Evolutionary conservation across 2,797 vertebrate species (phyloP), one percentile per base, ranked within the genome.

Genomic region (Buphagus erythrorhynchus): DNA sequence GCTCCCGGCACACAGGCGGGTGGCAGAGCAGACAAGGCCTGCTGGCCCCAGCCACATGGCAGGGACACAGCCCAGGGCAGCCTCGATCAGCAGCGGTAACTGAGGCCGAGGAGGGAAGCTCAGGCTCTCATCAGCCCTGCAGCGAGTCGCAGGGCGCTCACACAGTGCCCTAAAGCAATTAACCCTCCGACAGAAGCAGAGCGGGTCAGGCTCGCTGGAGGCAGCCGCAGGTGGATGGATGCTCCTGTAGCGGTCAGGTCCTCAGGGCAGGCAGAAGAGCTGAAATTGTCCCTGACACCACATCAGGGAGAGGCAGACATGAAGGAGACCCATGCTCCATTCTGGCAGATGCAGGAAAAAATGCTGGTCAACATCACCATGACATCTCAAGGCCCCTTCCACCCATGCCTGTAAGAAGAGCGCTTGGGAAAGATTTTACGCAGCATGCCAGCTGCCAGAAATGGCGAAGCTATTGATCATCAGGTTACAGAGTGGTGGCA

Each of bases 401-500:
- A 81, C 26, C 62, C 77, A 71, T 49, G 22, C 45, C 2, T 90
- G 82, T 86, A 79, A 95, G 89, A 81, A 49, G 63, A 95, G 69
- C 3, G 3, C 71, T 88, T 93, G 88, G 93, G 94, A 93, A 95
- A 84, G 73, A 95, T 63, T 93, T 94, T 86, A 43, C 6, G 17
- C 33, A 11, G 82, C 63, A 16, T 2, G 1, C 55, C 93, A 96
- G 95, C 94, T 96, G 91, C 89, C 94, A 95, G 94, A 62, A 93
- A 92, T 78, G 91, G 85, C 0, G 3, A 95, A 84, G 82, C 83
- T 76, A 93, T 96, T 95, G 94, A 96, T 97, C 93, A 91, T 94
- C 91, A 57, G 93, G 89, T 96, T 96, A 95, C 96, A 92, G 85
- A 94, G 82, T 51, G 74, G 67, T 6, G 6, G 82, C 86, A 91